Base-by-base conservation (phyloP, 2,797 vertebrate species). In the Molossus alvarezi region DNA sequence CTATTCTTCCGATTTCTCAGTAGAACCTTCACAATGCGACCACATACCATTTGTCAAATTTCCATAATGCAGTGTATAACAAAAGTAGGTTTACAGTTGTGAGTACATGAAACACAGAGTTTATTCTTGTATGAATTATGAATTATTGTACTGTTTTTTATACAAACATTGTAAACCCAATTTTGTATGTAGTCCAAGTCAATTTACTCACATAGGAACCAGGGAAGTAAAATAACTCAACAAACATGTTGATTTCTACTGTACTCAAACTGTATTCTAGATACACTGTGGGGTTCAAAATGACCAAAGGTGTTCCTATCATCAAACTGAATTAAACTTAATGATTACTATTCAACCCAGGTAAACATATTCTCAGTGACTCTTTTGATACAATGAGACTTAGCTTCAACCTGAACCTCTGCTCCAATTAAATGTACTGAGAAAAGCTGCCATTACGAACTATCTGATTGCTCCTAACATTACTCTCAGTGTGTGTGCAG, bases 31-130 rank as follows among this genome's bases (percentile, higher is more conserved):
- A 79, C 23, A 10, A 58, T 55, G 20, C 29, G 13, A 1, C 15
- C 75, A 65, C 1, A 72, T 82, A 7, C 18, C n/a, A 48, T 90
- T 76, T 92, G 14, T 80, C 51, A 95, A 14, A 33, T 84, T 93
- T 95, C 95, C 15, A 67, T 45, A 87, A 51, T 51, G 45, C 18
- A 5, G 67, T 4, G 67, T 69, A 33, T 33, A 17, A 18, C 9
- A 69, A n/a, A 69, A 69, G 65, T 20, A 69, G 17, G 15, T 18
- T n/a, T 37, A 69, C n/a, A 37, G 9, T 37, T 69, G 67, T 37
- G 33, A 69, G 33, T 69, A 37, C 33, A 33, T 33, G 33, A 69
- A 37, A 37, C 33, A 37, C 67, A 67, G 29, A 67, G 29, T 67
- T 67, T 69, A 18, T 69, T 69, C 67, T 37, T 37, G 18, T 21